Evolutionary conservation across 1,140 invertebrate species (phyloP).

Genomic region (Brachionus rotundiformis): DNA sequence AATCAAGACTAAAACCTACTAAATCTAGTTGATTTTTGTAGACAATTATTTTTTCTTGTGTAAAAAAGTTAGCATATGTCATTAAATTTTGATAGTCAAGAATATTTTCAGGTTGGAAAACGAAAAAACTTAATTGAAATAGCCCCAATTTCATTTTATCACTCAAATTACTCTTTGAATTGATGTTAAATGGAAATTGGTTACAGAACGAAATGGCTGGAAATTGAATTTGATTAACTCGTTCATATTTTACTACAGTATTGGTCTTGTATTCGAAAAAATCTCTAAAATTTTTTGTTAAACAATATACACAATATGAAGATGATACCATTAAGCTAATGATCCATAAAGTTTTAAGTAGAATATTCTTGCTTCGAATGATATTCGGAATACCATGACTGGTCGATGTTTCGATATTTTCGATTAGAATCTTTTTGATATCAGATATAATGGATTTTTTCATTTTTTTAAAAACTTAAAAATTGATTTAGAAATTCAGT

Average conservation of each 20-base stretch:
- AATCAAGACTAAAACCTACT: not conserved
- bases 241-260: not conserved
- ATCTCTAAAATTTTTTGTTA: not conserved
- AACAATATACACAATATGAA: not conserved
- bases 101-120: not conserved
- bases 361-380: not conserved
- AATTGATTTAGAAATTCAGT: no score
- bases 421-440: not conserved
- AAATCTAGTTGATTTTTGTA: not conserved
- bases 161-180: not conserved
- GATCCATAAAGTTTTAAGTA: not conserved
- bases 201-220: not conserved
- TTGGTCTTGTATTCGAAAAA: not conserved
- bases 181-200: not conserved
- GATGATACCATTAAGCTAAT: not conserved
- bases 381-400: constrained; percentile 1
- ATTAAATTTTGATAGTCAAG: not conserved
- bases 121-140: not conserved
- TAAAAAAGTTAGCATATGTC: not conserved
- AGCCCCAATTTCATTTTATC: not conserved
- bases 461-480: no score
- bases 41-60: not conserved
- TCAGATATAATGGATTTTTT: not conserved
- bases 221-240: not conserved
- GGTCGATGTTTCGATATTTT: not conserved